These are phyloP conservation scores for Agonopterix arenella DNA, from an alignment of 2,888 invertebrate species.

Conservation along the genomic window DNA sequence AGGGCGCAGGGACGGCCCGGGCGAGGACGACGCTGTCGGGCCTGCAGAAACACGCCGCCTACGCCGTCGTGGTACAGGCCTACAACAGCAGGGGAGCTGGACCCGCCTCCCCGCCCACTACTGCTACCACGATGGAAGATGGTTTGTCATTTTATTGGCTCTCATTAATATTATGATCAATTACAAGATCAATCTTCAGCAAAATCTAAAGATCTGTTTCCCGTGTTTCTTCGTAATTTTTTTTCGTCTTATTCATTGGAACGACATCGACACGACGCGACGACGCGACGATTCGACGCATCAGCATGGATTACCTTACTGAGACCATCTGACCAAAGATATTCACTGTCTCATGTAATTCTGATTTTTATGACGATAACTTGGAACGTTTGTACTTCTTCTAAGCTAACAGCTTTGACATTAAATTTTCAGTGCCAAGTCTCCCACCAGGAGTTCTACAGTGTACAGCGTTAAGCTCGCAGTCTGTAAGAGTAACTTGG, in stretches of 20 bases:
- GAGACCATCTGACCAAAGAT: no score
- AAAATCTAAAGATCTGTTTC: no score
- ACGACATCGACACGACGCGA: no score
- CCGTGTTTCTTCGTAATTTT: no score
- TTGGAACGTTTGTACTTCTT: constrained; percentile 1
- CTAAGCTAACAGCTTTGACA: not conserved
- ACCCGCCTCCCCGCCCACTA: constrained; percentile 87
- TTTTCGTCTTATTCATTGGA: no score
- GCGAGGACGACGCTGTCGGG: constrained; percentile 80
- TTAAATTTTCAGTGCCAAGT: constrained; percentile 83
- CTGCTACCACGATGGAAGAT: constrained; percentile 89
- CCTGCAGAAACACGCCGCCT: constrained; percentile 86
- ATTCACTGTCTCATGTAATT: no score
- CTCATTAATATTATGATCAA: no score
- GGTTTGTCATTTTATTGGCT: constrained; percentile 51
- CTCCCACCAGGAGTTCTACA: constrained; percentile 89
- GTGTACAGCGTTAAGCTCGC: constrained; percentile 88
- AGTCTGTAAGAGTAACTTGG: constrained; percentile 91
- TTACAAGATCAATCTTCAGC: no score
- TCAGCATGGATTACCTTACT: no score
- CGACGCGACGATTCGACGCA: no score
- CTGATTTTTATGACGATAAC: not conserved
- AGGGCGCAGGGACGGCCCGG: constrained; percentile 84
- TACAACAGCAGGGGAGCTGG: constrained; percentile 92
- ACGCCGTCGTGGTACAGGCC: constrained; percentile 90